Evolutionary conservation across 1,140 invertebrate species (phyloP), one percentile per base, ranked within the genome.

Genomic region (Lysiphlebus fabarum): DNA sequence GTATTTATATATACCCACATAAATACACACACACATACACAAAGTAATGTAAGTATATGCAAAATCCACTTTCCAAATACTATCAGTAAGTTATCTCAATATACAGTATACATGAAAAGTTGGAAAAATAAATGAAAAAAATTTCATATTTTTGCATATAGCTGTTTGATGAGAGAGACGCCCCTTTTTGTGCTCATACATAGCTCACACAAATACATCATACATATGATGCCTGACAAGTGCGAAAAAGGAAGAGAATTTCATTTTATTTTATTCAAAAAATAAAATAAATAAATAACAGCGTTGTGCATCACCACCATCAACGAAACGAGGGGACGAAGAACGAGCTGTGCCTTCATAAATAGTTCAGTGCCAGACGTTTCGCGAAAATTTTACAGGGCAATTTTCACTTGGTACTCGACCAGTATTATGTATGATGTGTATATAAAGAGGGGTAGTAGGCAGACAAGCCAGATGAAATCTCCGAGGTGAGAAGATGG

Each of bases 361-460:
- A 71, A 71, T 71, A 70, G 69, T 71, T 71, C 70, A 71, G 56
- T 53, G 51, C 53, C 70, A 71, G 70, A 63, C 65, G 65, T 67
- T 58, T 51, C 49, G 49, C 49, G 64, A 58, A 62, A 70, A 71
- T 71, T 71, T 71, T 59, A 61, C 70, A 70, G 64, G 64, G 63
- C 60, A 64, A 58, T 70, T 70, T 61, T 54, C 61, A 53, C 53
- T 63, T 62, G 56, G 50, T 65, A 66, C 62, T 65, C 62, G 53
- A 6, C 11, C 8, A 9, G n/a, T 40, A 17, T 45, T 36, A 26
- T 41, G 53, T 14, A 42, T 40, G 61, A 37, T 45, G 50, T 47
- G 43, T 51, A 53, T 44, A 44, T 56, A 47, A 62, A 58, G 45
- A 54, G 55, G 56, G 51, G 38, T 54, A 59, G 49, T 51, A 37